Base-by-base conservation (phyloP, 1,140 invertebrate genomes). In the Calliopsis andreniformis region DNA sequence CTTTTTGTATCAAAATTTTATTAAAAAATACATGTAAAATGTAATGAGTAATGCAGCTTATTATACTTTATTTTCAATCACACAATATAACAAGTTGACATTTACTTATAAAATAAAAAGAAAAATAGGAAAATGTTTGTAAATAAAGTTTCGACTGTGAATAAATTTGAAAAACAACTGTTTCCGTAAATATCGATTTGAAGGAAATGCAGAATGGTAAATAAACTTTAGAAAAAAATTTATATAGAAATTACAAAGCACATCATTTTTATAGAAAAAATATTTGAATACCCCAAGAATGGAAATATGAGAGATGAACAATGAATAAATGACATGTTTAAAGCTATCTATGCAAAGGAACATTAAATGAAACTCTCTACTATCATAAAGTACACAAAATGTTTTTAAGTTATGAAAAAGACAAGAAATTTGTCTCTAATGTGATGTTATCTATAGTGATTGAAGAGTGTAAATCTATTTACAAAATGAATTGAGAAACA, bases 1-100 rank as follows among this genome's bases (percentile, higher is more conserved):
- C 42, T 78, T 80, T n/a, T 66, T 32, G 20, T 78, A 78, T 78
- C 43, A 62, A 68, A 45, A 18, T 73, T 80, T 80, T 79, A 80
- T 78, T 80, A 67, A 53, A 80, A 62, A 55, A 76, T 79, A 80
- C 62, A 75, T 71, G 79, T n/a, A 77, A 64, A 77, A 70, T 43
- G 51, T 77, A 32, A 58, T 49, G 32, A 76, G 28, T 66, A 73
- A 76, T 23, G 43, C 14, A 8, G 16, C 39, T 25, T 51, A 18
- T n/a, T 35, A 14, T 28, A 42, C 32, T 69, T 68, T 51, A 51
- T 59, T 72, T 56, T 25, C 10, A 64, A 32, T 14, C 59, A 64
- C 14, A 73, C 43, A 43, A 23, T 55, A 4, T 55, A 55, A 73
- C 25, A 43, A 55, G 28, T 14, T 39, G 32, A 39, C 14, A 32